Percentiles rank a stretch among this genome's conserved stretches.
Conservation (phyloP, 1,140 invertebrate species). For the Araneus ventricosus region DNA sequence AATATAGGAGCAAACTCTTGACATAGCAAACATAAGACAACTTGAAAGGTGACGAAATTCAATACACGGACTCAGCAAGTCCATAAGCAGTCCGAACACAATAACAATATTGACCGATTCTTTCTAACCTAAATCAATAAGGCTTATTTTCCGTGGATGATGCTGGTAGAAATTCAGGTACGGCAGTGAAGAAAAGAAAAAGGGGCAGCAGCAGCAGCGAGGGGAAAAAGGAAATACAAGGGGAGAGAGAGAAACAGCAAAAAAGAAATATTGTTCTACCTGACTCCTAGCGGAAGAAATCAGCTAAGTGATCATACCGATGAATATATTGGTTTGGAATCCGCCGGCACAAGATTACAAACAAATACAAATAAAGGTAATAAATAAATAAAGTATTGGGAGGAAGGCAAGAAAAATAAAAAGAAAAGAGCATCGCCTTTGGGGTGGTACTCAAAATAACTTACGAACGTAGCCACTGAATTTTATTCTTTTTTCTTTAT, state of each 20-base stretch:
- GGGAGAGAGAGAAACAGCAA: background rate
- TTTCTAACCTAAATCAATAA: constrained; percentile 57
- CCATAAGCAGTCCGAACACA: constrained; percentile 8
- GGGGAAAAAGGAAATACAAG: background rate
- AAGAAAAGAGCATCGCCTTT: constrained; percentile 33
- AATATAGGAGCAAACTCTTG: background rate
- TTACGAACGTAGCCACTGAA: constrained; percentile 20
- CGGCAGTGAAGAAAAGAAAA: background rate
- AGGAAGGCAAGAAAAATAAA: background rate
- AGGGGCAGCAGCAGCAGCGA: background rate
- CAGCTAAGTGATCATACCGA: constrained; percentile 68
- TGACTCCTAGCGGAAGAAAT: constrained; percentile 62
- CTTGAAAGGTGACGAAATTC: constrained; percentile 4
- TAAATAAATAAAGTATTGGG: constrained; percentile 65
- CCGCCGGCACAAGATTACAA: constrained; percentile 41
- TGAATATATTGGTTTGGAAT: constrained; percentile 69
- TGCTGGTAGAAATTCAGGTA: background rate
- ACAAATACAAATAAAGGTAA: constrained; percentile 70
- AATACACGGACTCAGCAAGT: background rate
- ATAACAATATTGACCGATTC: constrained; percentile 62
- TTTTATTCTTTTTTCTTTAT: background rate
- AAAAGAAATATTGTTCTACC: constrained; percentile 33
- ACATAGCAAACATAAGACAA: background rate
- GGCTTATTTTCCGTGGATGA: constrained; percentile 49
- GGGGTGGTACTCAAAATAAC: constrained; percentile 66